A percentile compares a stretch with the other conserved stretches of the same genome.
phyloP scores from a whole-genome alignment of 2,113 vertebrate species.

The Pipra filicauda region DNA sequence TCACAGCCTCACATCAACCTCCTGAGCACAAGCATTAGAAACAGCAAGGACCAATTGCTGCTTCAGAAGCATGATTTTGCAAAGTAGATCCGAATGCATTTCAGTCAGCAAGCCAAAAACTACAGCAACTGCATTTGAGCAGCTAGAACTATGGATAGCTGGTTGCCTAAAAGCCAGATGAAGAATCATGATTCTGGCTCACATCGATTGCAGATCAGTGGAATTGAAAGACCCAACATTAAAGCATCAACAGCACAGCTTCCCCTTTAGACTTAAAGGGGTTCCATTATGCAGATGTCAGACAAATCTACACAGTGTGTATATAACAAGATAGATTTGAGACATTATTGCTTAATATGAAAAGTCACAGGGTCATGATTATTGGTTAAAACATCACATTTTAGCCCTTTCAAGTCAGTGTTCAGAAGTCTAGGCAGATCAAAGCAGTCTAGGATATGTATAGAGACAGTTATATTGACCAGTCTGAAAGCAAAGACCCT shows the following conservation, averaged over 20 bases:
- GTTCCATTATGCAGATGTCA: background rate
- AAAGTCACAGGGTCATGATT: background rate
- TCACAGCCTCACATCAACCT: background rate
- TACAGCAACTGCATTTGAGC: background rate
- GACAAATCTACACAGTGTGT: background rate
- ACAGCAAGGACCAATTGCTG: background rate
- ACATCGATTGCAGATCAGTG: fast-evolving
- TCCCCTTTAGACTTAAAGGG: background rate
- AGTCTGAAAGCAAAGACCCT: background rate
- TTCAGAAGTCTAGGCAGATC: background rate
- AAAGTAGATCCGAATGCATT: background rate
- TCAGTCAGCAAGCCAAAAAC: background rate
- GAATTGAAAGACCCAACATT: background rate
- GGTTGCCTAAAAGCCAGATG: background rate
- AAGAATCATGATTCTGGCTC: background rate
- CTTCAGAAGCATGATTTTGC: background rate
- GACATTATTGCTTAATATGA: background rate
- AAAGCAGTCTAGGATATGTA: background rate
- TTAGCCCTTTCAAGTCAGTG: background rate
- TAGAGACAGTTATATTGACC: background rate
- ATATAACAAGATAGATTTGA: background rate
- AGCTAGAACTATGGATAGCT: background rate
- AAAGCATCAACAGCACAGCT: background rate
- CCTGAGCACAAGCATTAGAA: background rate
- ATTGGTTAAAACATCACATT: background rate